A percentile compares a stretch with the other conserved stretches of the same genome.
These are phyloP conservation scores for Platycnemis pennipes DNA, from an alignment of 2,888 invertebrate genomes.

Conservation along the genomic window DNA sequence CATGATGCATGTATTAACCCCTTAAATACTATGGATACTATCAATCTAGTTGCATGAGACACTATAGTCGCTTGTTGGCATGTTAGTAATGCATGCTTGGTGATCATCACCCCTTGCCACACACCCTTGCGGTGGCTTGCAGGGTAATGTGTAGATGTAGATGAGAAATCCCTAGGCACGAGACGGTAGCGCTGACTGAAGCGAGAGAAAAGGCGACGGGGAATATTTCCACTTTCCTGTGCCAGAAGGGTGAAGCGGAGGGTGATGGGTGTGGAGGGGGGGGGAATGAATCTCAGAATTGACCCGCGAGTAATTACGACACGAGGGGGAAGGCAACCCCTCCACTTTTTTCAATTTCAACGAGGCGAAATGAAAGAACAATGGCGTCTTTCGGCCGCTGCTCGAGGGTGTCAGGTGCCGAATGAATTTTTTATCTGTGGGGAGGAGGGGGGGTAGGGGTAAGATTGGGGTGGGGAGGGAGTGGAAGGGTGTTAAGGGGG, in stretches of 20 bases:
- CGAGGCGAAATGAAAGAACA: slow-evolving; percentile 36
- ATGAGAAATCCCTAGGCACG: too few relatives aligned
- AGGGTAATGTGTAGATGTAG: too few relatives aligned
- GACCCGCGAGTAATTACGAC: not conserved
- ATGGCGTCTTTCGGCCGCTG: not conserved
- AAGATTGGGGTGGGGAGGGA: not conserved
- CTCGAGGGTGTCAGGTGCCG: not conserved
- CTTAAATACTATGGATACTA: too few relatives aligned
- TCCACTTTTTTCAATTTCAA: not conserved
- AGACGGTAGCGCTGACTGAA: too few relatives aligned
- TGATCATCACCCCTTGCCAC: too few relatives aligned
- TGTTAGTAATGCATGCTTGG: too few relatives aligned
- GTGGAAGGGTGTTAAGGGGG: not conserved
- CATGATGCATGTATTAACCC: too few relatives aligned
- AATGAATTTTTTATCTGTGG: slow-evolving; percentile 3
- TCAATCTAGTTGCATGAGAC: too few relatives aligned
- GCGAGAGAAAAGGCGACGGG: not conserved
- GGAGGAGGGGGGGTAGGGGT: not conserved
- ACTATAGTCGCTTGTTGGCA: too few relatives aligned
- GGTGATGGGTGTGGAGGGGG: too few relatives aligned
- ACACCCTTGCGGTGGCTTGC: too few relatives aligned
- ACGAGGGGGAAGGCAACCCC: not conserved
- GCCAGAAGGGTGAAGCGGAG: not conserved
- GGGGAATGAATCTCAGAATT: too few relatives aligned
- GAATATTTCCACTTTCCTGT: not conserved